Conservation (phyloP, 2,113 vertebrate species). For the Aix galericulata region DNA sequence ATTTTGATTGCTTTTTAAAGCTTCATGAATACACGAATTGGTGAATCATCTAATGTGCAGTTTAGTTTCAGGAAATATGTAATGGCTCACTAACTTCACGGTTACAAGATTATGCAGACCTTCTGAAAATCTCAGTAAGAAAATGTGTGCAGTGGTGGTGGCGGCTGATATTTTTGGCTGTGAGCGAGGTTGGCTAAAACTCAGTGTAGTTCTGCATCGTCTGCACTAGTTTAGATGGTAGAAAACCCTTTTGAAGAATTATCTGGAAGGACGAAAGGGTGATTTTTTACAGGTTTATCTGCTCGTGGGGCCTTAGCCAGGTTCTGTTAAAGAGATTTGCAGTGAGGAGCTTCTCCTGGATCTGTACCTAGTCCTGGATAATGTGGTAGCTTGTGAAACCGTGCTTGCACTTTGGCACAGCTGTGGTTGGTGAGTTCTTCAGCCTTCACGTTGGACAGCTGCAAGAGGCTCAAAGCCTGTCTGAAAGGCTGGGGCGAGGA, state of each 20-base stretch:
- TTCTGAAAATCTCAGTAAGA: constrained; percentile 62
- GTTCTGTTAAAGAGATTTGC: neutral
- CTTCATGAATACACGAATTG: constrained; percentile 67
- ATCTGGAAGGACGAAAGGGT: constrained; percentile 28
- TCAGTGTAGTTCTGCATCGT: constrained; percentile 21
- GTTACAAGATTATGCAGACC: constrained; percentile 63
- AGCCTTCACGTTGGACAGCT: constrained; percentile 45
- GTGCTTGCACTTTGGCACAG: neutral
- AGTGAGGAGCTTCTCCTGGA: neutral
- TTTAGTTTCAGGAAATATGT: constrained; percentile 68
- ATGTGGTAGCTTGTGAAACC: neutral
- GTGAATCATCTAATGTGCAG: constrained; percentile 68
- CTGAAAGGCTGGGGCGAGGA: constrained; percentile 34
- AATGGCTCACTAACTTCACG: constrained; percentile 48
- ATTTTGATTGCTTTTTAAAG: constrained; percentile 65
- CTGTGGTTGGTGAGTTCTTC: neutral
- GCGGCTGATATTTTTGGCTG: constrained; percentile 68
- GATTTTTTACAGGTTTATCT: constrained; percentile 9
- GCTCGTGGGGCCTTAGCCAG: neutral
- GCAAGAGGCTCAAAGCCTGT: constrained; percentile 36
- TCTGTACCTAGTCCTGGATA: neutral
- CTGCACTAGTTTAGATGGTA: constrained; percentile 32
- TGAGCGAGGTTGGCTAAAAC: constrained; percentile 57
- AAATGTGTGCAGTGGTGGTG: constrained; percentile 65
- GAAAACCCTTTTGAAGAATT: constrained; percentile 35